These are phyloP conservation scores for Mobula birostris DNA, from an alignment of 2,113 vertebrate species.

Conservation along the genomic window DNA sequence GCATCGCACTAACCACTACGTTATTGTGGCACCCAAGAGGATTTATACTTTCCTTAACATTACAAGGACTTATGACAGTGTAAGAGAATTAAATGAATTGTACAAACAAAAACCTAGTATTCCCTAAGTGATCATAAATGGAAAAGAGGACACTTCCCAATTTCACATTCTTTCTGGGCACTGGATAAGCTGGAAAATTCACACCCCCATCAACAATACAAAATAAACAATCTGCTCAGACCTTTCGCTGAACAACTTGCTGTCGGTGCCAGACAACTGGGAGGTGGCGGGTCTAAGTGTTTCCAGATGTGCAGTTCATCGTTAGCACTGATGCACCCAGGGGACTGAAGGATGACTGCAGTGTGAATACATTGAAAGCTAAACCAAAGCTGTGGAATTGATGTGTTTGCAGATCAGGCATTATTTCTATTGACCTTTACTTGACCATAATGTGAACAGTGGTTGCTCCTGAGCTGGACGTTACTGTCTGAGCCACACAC, in stretches of 20 bases:
- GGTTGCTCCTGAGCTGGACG: no score
- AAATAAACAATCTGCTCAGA: conserved; percentile 14
- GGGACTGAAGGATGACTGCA: background rate
- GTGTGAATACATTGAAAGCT: background rate
- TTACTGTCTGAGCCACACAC: no score
- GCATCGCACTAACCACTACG: no score
- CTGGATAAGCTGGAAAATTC: background rate
- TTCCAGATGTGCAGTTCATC: background rate
- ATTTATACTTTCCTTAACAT: background rate
- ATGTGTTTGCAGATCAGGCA: background rate
- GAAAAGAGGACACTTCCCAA: background rate
- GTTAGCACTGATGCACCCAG: background rate
- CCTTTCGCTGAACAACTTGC: background rate
- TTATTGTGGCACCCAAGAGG: no score
- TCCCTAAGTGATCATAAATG: background rate
- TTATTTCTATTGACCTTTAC: no score
- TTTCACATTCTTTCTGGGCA: background rate
- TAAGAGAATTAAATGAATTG: conserved; percentile 4
- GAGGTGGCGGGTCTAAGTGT: background rate
- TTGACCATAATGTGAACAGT: no score
- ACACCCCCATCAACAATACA: background rate
- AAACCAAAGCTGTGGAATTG: background rate
- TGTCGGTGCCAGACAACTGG: background rate
- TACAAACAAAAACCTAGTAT: background rate
- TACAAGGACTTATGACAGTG: background rate